Evolutionary conservation across 2,888 invertebrate species (phyloP), one percentile per base, ranked within the genome.

Genomic region (Zaprionus bogoriensis): DNA sequence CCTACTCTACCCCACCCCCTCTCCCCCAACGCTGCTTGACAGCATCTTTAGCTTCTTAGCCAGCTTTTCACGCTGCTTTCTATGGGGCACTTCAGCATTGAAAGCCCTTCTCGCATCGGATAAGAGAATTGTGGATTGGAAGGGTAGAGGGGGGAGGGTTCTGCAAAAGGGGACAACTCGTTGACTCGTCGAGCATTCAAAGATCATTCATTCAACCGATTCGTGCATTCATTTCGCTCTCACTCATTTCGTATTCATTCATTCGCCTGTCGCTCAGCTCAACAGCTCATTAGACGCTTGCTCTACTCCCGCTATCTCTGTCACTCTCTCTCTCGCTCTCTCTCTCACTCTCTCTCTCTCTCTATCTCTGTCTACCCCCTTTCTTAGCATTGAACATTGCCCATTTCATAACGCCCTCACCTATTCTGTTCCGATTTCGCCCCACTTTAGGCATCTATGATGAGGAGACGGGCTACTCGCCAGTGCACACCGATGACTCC

Each of bases 401-500:
- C 83, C 80, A 81, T 81, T 83, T 81, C 80, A 81, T 83, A 77
- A 81, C 80, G 81, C 83, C 80, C 77, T 77, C 80, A 80, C 83
- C 83, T 79, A 39, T 74, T 79, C 62, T 82, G 83, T 67, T 81
- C 81, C 69, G 64, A 73, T 83, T 68, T 81, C 84, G 55, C 53
- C 73, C 77, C 48, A 30, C 10, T 58, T 9, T 65, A 82, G 90
- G 90, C 53, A 87, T 89, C 65, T 89, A 82, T 55, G 91, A 91
- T 52, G 91, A 91, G 70, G 91, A 91, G 62, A 87, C 89, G 36
- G 90, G 90, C 59, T 89, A 88, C 57, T 82, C 89, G 6, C 90
- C 89, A 19, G 74, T 89, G 47, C 89, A 89, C 74, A 88, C 90
- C 7, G 91, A 91, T 5, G 91, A 91, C 19, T 63, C 85, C 14